A percentile compares a stretch with the other conserved stretches of the same genome.
Evolutionary conservation across 2,113 vertebrate genomes (phyloP).

Genomic region (Prietella phreatophila): DNA sequence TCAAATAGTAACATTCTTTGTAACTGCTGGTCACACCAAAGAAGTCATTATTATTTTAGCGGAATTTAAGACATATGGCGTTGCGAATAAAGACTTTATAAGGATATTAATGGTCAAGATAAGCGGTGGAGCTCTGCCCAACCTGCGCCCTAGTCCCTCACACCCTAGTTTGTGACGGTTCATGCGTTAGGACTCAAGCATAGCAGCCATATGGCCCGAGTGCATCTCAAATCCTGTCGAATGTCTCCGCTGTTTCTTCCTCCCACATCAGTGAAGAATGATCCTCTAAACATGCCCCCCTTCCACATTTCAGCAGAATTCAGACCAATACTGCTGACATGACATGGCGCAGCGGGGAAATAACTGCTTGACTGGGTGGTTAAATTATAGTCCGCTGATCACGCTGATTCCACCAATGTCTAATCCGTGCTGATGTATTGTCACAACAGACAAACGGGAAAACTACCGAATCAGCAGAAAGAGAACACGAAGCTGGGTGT

Average conservation of each 20-base stretch:
- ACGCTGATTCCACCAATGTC: conserved; percentile 45
- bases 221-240: background rate
- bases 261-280: background rate
- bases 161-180: background rate
- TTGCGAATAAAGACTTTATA: background rate
- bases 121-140: background rate
- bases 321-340: conserved; percentile 9
- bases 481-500: background rate
- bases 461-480: conserved; percentile 24
- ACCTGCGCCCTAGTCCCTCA: background rate
- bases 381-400: conserved; percentile 20
- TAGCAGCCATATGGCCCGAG: conserved; percentile 35
- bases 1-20: background rate
- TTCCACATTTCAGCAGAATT: background rate
- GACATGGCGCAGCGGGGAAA: background rate
- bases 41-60: background rate
- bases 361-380: conserved; percentile 22
- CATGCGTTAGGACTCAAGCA: conserved; percentile 13
- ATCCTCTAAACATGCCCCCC: background rate
- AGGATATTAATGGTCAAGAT: background rate
- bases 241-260: conserved; percentile 4
- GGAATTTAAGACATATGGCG: background rate
- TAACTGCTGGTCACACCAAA: background rate
- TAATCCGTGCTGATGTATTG: conserved; percentile 36
- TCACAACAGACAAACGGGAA: conserved; percentile 18